These are phyloP conservation scores for Apistogramma diplotaenia DNA, from an alignment of 2,113 vertebrate genomes.

Conservation along the genomic window DNA sequence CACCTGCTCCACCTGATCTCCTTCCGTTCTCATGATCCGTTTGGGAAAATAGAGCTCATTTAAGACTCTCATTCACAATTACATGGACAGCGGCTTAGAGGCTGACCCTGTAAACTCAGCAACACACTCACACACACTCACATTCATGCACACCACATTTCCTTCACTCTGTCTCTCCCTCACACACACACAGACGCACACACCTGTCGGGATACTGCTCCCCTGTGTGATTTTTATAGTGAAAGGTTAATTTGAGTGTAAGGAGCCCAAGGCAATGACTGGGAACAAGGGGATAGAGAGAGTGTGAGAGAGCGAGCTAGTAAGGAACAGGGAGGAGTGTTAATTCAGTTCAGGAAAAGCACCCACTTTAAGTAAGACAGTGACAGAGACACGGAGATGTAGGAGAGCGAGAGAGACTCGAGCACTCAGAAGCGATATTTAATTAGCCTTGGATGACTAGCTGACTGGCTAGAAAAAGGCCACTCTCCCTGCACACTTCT, in stretches of 20 bases:
- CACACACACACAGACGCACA: not conserved
- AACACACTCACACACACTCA: not conserved
- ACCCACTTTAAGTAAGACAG: slow-evolving; percentile 42
- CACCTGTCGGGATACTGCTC: slow-evolving; percentile 16
- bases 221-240: slow-evolving; percentile 67
- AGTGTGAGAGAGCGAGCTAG: not conserved
- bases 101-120: slow-evolving; percentile 30
- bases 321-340: slow-evolving; percentile 7
- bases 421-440: slow-evolving; percentile 61
- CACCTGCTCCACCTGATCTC: not conserved
- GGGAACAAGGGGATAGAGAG: slow-evolving; percentile 30
- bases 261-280: slow-evolving; percentile 56
- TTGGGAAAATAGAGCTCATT: slow-evolving; percentile 47
- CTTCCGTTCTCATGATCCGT: slow-evolving; percentile 16
- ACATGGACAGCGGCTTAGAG: slow-evolving; percentile 54
- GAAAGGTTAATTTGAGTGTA: slow-evolving; percentile 76
- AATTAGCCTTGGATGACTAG: slow-evolving; percentile 73
- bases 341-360: slow-evolving; percentile 48
- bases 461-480: slow-evolving; percentile 63
- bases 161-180: not conserved
- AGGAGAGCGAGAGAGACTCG: slow-evolving; percentile 16
- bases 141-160: not conserved
- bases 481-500: slow-evolving; percentile 45
- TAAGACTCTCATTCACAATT: slow-evolving; percentile 65
- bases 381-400: slow-evolving; percentile 18